Evolutionary conservation across 2,888 invertebrate genomes (phyloP), one percentile per base, ranked within the genome.

Genomic region (Sceliomorpha sp.): DNA sequence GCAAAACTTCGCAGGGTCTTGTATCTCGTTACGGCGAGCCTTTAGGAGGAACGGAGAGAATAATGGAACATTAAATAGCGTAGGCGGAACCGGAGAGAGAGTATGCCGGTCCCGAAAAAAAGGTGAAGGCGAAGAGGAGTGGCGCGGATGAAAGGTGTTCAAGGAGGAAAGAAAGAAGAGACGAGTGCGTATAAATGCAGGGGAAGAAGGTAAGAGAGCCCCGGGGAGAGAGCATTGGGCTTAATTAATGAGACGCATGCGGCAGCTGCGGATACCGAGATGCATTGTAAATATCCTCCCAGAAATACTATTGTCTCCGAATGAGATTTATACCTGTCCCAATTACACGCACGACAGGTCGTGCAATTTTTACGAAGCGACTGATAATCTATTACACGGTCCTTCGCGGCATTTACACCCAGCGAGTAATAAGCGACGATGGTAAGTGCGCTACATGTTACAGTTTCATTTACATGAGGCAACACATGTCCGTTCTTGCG

Each of bases 161-260:
- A 62, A 60, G 64, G 56, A 53, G 59, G 36, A 45, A 40, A 40
- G 45, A 60, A 45, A 27, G 53, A 58, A 45, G 37, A 36, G 40
- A 29, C 50, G 48, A 40, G 10, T 13, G 55, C 31, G 44, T 29
- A 24, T 5, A 17, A 56, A 9, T 24, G 47, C 15, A 50, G 45
- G 24, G 27, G 36, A 32, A 31, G 12, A 39, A 51, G 42, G 39
- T 26, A 31, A 20, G 37, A 26, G 39, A 14, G 39, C 4, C n/a
- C 39, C 17, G 10, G 69, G 70, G 50, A 58, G 51, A 20, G 17
- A 64, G 67, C 74, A 72, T 74, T 70, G 70, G 73, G 75, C 79
- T 83, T 87, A 87, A 87, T 87, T 87, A 87, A 87, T 87, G 86
- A 87, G 87, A 85, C 87, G 80, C 79, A 82, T 78, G 82, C 81